These are phyloP conservation scores for Arnoldichthys spilopterus DNA, from an alignment of 2,797 vertebrate species.

Conservation along the genomic window DNA sequence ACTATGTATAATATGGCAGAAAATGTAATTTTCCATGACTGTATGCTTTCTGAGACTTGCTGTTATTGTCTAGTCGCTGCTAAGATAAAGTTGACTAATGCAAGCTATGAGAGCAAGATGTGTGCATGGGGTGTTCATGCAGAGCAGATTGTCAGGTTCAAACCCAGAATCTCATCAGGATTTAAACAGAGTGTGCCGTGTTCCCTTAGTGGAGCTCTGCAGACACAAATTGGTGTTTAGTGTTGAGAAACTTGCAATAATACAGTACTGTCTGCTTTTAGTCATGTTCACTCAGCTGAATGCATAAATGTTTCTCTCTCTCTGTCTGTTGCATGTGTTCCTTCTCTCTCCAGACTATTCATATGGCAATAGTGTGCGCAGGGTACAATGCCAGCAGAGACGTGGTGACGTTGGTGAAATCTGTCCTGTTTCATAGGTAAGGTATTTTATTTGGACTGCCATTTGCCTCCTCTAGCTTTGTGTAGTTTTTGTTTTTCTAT, in stretches of 20 bases:
- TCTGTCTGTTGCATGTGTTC: slow-evolving; percentile 34
- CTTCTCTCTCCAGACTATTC: slow-evolving; percentile 85
- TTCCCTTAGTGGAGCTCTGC: slow-evolving; percentile 18
- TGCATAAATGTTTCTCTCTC: slow-evolving; percentile 5
- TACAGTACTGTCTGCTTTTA: background rate
- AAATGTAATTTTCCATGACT: background rate
- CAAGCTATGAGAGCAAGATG: background rate
- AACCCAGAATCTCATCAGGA: slow-evolving; percentile 32
- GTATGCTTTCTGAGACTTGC: background rate
- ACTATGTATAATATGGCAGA: too few relatives aligned
- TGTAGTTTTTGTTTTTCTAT: too few relatives aligned
- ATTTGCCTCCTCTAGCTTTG: too few relatives aligned
- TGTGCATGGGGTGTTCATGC: background rate
- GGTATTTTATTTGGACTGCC: background rate
- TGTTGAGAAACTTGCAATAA: slow-evolving; percentile 29
- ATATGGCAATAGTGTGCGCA: slow-evolving; percentile 96
- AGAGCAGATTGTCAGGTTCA: background rate
- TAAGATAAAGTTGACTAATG: background rate
- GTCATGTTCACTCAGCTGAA: background rate
- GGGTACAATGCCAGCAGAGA: slow-evolving; percentile 97
- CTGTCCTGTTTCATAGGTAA: slow-evolving; percentile 97
- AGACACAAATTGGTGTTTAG: slow-evolving; percentile 43
- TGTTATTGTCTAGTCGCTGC: background rate
- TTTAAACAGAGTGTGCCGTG: background rate
- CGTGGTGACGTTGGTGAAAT: slow-evolving; percentile 96